Conservation (phyloP, 1,140 invertebrate species). For the Trachymyrmex cornetzi region DNA sequence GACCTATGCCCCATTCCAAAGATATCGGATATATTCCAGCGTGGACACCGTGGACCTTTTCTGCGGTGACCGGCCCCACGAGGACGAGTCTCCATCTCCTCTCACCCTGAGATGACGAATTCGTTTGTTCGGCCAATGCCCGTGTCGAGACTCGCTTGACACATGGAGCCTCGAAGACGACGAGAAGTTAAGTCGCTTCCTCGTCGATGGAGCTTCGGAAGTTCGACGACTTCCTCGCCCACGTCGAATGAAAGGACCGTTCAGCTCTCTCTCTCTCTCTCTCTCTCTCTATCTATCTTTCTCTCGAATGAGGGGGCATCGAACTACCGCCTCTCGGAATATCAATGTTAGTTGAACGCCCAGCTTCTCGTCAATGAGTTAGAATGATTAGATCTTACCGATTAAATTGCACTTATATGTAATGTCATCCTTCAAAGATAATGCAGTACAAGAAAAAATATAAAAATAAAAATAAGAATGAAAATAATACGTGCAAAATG, state of each 20-base stretch:
- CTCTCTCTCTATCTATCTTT: constrained; percentile 26
- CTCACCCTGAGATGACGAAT: constrained; percentile 58
- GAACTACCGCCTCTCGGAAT: constrained; percentile 39
- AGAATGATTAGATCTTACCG: constrained; percentile 15
- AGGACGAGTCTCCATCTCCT: constrained; percentile 15
- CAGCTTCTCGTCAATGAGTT: constrained; percentile 22
- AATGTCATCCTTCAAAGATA: neutral
- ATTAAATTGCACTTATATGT: neutral
- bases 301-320: constrained; percentile 31
- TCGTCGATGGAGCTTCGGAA: constrained; percentile 31
- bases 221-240: constrained; percentile 57
- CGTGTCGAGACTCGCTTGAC: constrained; percentile 21
- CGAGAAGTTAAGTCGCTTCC: neutral
- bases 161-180: constrained; percentile 32
- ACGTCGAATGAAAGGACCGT: constrained; percentile 24
- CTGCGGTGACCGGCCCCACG: constrained; percentile 33
- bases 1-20: constrained; percentile 86
- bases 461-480: too few species aligned
- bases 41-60: neutral
- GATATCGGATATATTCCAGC: constrained; percentile 83
- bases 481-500: neutral
- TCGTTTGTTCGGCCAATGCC: constrained; percentile 67
- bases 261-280: constrained; percentile 17
- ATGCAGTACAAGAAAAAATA: neutral
- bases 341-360: constrained; percentile 29